Conservation (phyloP, 23 tunicate genomes). For the Ascidia mentula region DNA sequence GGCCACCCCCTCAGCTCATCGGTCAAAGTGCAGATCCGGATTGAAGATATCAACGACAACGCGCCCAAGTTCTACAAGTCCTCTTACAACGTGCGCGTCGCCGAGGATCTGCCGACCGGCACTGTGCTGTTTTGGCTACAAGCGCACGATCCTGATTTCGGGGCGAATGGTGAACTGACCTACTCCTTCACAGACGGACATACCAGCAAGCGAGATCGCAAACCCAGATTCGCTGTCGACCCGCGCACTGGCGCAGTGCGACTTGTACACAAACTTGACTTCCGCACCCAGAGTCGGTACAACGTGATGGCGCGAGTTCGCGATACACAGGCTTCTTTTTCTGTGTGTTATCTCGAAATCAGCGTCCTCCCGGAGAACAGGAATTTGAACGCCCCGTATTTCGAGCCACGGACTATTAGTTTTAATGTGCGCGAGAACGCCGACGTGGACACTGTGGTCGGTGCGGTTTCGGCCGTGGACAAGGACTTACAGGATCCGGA, state of each 20-base stretch:
- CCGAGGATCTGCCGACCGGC: constrained; percentile 76
- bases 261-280: constrained; percentile 28
- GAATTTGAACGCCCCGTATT: constrained; percentile 67
- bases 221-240: constrained; percentile 40
- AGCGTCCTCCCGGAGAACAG: constrained; percentile 51
- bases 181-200: constrained; percentile 43
- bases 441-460: constrained; percentile 28
- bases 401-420: not conserved
- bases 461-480: constrained; percentile 61
- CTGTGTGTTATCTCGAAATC: constrained; percentile 53
- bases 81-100: constrained; percentile 33
- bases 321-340: constrained; percentile 34
- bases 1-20: constrained; percentile 32
- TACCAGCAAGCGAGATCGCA: not conserved
- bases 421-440: constrained; percentile 47
- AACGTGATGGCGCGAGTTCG: constrained; percentile 64
- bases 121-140: constrained; percentile 54
- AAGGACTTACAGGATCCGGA: constrained; percentile 35
- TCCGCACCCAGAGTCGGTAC: constrained; percentile 39
- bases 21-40: constrained; percentile 34
- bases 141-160: constrained; percentile 83
- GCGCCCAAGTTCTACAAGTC: constrained; percentile 57
- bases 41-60: constrained; percentile 94
- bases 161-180: constrained; percentile 44
- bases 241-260: constrained; percentile 50